Conservation (phyloP, 2,113 vertebrate genomes). For the Psephotus haematonotus region DNA sequence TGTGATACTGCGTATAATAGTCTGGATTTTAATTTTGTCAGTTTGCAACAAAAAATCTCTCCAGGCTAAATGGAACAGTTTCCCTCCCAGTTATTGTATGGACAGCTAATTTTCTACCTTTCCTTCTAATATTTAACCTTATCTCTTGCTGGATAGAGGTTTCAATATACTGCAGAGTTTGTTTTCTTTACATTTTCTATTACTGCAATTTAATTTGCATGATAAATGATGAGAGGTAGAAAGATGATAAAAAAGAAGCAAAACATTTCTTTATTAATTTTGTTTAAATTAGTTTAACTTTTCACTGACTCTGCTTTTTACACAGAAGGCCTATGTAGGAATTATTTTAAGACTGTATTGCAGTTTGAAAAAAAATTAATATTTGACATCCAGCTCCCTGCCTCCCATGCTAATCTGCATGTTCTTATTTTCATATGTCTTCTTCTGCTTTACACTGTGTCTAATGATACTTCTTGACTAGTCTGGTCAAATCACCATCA, state of each 20-base stretch:
- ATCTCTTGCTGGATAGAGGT: constrained; percentile 79
- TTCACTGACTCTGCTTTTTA: constrained; percentile 41
- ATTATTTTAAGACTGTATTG: constrained; percentile 20
- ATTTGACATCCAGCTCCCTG: not conserved
- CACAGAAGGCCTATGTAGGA: not conserved
- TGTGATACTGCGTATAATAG: constrained; percentile 91
- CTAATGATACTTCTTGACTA: not conserved
- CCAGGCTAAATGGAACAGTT: constrained; percentile 84
- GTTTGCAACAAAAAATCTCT: constrained; percentile 88
- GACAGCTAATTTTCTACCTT: constrained; percentile 85
- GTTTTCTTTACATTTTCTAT: constrained; percentile 84
- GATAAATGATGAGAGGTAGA: constrained; percentile 81
- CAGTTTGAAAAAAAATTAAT: not conserved
- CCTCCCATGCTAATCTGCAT: not conserved
- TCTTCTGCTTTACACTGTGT: not conserved
- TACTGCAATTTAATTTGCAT: constrained; percentile 85
- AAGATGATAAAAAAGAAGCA: constrained; percentile 73
- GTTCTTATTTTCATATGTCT: not conserved
- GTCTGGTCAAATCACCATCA: not conserved
- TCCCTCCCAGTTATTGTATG: constrained; percentile 83
- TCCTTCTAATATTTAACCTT: constrained; percentile 83
- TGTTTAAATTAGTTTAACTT: constrained; percentile 77
- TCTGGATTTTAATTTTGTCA: constrained; percentile 92
- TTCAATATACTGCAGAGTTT: constrained; percentile 81
- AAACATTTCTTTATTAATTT: constrained; percentile 83